These are phyloP conservation scores for Sarcophaga peregrina DNA, from an alignment of 1,140 invertebrate species.

Conservation along the genomic window DNA sequence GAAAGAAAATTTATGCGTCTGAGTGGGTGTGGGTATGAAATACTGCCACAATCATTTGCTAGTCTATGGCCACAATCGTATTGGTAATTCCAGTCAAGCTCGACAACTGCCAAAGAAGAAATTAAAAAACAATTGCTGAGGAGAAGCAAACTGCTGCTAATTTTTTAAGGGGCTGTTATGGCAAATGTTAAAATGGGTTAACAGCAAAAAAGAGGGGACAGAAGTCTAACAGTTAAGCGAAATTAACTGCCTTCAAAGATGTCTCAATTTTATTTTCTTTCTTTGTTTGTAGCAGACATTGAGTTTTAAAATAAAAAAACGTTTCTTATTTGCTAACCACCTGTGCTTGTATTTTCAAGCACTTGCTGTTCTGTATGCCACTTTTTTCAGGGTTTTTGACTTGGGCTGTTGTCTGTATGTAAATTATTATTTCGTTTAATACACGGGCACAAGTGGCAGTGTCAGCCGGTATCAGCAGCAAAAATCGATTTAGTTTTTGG, in stretches of 20 bases:
- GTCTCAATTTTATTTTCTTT: background rate
- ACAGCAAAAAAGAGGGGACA: background rate
- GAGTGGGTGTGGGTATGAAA: background rate
- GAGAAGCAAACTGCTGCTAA: background rate
- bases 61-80: background rate
- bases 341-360: background rate
- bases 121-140: background rate
- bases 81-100: background rate
- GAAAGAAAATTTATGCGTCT: constrained; percentile 16
- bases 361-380: background rate
- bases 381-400: background rate
- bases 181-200: background rate
- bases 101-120: background rate
- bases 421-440: too few species aligned
- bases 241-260: background rate
- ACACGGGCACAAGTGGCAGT: background rate
- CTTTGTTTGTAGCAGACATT: background rate
- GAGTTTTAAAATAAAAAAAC: background rate
- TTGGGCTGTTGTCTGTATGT: background rate
- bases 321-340: background rate
- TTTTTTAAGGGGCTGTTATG: background rate
- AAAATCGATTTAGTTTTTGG: constrained; percentile 33
- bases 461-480: background rate
- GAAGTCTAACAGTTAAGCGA: background rate
- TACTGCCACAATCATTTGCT: background rate